Conservation (phyloP, 2,797 vertebrate species). For the Mallotus villosus region DNA sequence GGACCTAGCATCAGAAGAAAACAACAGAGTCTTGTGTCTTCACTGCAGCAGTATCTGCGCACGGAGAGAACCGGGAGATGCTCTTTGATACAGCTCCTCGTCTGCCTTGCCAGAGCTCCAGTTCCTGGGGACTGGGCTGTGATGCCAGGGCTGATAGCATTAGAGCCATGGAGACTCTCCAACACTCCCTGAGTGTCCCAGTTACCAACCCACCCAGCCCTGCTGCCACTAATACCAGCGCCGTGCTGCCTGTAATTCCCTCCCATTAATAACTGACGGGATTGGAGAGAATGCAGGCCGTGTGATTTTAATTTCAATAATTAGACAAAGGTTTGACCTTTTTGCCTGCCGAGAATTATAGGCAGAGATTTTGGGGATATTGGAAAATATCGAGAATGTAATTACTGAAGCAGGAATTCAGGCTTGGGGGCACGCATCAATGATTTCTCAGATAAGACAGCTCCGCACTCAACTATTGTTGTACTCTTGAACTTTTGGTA, state of each 20-base stretch:
- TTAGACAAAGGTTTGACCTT: not conserved
- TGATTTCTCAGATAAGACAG: no score
- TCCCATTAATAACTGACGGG: not conserved
- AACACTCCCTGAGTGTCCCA: conserved; percentile 61
- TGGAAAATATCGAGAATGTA: no score
- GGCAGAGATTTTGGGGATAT: no score
- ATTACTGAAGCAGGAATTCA: no score
- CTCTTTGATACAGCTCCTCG: conserved; percentile 2
- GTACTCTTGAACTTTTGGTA: no score
- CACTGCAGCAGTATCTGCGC: not conserved
- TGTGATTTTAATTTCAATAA: not conserved
- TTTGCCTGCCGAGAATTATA: not conserved
- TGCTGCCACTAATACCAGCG: not conserved
- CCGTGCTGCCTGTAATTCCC: not conserved
- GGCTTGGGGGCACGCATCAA: no score
- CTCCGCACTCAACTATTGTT: no score
- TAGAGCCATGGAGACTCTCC: conserved; percentile 56
- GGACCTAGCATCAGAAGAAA: not conserved
- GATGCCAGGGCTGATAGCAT: conserved; percentile 67
- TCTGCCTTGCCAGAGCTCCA: conserved; percentile 41
- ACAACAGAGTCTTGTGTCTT: not conserved
- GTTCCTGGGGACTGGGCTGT: conserved; percentile 48
- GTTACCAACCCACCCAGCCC: conserved; percentile 52
- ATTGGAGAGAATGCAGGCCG: not conserved
- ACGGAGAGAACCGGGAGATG: conserved; percentile 13